phyloP scores from a whole-genome alignment of 64 coral and sea anemone genomes.

The Orbicella faveolata region DNA sequence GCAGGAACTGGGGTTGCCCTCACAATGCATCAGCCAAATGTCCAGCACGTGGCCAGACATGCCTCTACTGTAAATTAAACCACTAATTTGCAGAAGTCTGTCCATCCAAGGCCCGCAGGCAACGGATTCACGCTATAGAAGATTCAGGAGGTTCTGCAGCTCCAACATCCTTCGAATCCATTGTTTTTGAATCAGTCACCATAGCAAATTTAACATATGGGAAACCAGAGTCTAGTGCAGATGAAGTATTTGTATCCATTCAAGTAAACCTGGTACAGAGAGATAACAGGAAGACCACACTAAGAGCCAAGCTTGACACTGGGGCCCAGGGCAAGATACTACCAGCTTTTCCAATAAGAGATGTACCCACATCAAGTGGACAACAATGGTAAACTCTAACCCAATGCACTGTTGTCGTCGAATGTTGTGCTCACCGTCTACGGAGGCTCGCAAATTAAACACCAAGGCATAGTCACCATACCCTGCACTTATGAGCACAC shows the following conservation, averaged over 20 bases:
- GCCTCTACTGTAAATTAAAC: slow-evolving; percentile 42
- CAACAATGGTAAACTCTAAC: too few relatives aligned
- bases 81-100: slow-evolving; percentile 13
- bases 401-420: too few relatives aligned
- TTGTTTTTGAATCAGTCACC: too few relatives aligned
- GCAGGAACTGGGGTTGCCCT: slow-evolving; percentile 36
- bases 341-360: too few relatives aligned
- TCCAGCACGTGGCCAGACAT: too few relatives aligned
- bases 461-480: slow-evolving; percentile 31
- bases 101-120: not conserved
- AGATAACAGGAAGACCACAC: too few relatives aligned
- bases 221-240: not conserved
- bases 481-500: not conserved
- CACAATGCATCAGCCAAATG: not conserved
- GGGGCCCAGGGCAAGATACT: too few relatives aligned
- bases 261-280: not conserved
- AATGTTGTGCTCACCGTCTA: slow-evolving; percentile 14
- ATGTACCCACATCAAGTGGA: too few relatives aligned
- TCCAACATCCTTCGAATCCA: too few relatives aligned
- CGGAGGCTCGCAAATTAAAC: slow-evolving; percentile 46
- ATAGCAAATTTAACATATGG: too few relatives aligned
- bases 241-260: slow-evolving; percentile 37
- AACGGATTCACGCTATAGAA: not conserved
- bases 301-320: too few relatives aligned
- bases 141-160: too few relatives aligned